Conservation (phyloP, 2,113 vertebrate species). For the Notothenia coriiceps region DNA sequence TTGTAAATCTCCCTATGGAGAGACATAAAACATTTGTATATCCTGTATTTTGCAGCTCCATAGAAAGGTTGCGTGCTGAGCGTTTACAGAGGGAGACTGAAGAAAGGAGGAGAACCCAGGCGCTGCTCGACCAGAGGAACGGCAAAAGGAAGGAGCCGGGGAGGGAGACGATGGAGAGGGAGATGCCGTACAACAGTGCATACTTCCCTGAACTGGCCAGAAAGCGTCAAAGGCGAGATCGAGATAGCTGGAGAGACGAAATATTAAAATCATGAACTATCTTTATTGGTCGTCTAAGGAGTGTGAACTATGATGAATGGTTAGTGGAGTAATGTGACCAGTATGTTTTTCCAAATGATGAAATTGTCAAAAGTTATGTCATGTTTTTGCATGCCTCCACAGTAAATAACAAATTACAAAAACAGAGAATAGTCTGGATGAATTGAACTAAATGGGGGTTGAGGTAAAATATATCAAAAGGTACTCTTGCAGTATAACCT, state of each 20-base stretch:
- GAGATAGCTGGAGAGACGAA: conserved; percentile 80
- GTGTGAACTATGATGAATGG: neutral
- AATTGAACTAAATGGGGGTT: too few species aligned
- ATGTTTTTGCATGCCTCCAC: too few species aligned
- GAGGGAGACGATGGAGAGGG: conserved; percentile 80
- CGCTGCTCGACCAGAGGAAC: conserved; percentile 81
- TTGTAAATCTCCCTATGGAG: neutral
- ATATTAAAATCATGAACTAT: conserved; percentile 77
- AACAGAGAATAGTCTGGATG: too few species aligned
- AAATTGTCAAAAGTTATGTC: too few species aligned
- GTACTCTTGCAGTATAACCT: too few species aligned
- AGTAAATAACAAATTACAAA: too few species aligned
- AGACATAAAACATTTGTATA: neutral
- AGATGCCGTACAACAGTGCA: conserved; percentile 88
- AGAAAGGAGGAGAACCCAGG: conserved; percentile 82
- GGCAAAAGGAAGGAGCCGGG: conserved; percentile 53
- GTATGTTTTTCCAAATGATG: too few species aligned
- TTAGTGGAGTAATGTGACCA: neutral
- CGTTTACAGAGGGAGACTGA: conserved; percentile 86
- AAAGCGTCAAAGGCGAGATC: conserved; percentile 78
- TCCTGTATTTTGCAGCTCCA: conserved; percentile 68
- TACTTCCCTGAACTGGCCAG: conserved; percentile 90
- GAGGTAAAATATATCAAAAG: too few species aligned
- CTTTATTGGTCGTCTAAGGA: neutral
- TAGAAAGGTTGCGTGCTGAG: conserved; percentile 86